These are phyloP conservation scores for Drosophila yakuba DNA, from an alignment of 1,140 invertebrate genomes.

Conservation along the genomic window DNA sequence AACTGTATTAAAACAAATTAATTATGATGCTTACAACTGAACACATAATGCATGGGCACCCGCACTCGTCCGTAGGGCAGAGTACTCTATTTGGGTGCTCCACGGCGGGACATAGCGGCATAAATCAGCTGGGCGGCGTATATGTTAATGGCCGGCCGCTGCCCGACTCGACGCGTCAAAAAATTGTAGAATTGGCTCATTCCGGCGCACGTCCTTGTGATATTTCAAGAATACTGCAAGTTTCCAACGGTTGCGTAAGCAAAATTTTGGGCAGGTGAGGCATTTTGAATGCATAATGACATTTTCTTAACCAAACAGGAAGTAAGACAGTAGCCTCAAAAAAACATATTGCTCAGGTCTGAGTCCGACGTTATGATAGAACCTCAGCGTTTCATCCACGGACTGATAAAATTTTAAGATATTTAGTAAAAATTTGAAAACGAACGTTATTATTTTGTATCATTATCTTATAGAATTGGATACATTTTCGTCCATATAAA, in stretches of 20 bases:
- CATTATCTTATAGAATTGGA: too few relatives aligned
- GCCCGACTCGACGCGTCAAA: constrained; percentile 97
- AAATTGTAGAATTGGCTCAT: constrained; percentile 99
- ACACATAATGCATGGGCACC: constrained; percentile 82
- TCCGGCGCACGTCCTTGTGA: constrained; percentile 98
- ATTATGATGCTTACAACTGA: constrained; percentile 82
- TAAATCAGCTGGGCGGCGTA: constrained; percentile 99
- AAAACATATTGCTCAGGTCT: too few relatives aligned
- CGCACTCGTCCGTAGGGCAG: constrained; percentile 85
- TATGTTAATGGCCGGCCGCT: constrained; percentile 99
- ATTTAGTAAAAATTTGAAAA: too few relatives aligned
- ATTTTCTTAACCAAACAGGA: not conserved
- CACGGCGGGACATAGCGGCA: constrained; percentile 95
- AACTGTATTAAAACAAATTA: not conserved
- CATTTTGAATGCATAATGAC: not conserved
- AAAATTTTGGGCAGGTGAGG: constrained; percentile 97
- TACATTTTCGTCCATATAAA: too few relatives aligned
- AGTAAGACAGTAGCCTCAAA: too few relatives aligned
- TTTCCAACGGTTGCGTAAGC: constrained; percentile 97
- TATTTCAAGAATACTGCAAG: constrained; percentile 98
- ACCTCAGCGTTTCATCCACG: too few relatives aligned
- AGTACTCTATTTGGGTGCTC: constrained; percentile 91
- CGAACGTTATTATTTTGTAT: too few relatives aligned
- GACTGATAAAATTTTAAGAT: too few relatives aligned
- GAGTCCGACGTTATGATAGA: too few relatives aligned